Evolutionary conservation across 2,113 vertebrate species (phyloP).

Genomic region (Sardina pilchardus): DNA sequence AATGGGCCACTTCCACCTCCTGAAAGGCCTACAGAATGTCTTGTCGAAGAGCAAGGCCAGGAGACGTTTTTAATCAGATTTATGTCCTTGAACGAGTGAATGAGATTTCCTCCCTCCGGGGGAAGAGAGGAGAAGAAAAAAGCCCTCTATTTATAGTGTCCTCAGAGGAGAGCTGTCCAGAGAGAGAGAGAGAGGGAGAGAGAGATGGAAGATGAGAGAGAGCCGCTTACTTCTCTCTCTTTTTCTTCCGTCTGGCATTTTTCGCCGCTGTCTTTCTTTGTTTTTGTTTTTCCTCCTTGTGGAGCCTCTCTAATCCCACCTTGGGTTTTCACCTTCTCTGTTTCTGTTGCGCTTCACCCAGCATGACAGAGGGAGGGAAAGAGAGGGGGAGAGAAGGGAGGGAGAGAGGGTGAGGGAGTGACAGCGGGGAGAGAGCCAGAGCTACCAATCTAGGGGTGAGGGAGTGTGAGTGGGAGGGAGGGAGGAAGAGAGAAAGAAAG

Average conservation of each 20-base stretch:
- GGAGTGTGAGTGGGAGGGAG: background rate
- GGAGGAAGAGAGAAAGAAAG: background rate
- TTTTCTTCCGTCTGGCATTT: background rate
- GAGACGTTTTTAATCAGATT: conserved; percentile 40
- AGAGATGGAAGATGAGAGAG: background rate
- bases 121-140: conserved; percentile 5
- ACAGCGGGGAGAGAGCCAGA: too few relatives aligned
- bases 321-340: background rate
- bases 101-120: conserved; percentile 29
- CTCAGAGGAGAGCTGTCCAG: background rate
- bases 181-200: background rate
- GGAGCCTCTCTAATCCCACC: background rate
- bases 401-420: too few relatives aligned
- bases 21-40: conserved; percentile 29
- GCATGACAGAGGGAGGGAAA: background rate
- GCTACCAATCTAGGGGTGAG: too few relatives aligned
- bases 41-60: conserved; percentile 28
- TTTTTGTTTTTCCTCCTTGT: background rate
- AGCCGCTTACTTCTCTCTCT: background rate
- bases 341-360: conserved; percentile 20
- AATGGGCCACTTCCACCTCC: background rate
- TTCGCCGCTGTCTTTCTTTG: background rate
- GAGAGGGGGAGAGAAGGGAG: background rate
- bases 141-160: conserved; percentile 40
- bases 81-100: conserved; percentile 46